phyloP scores from a whole-genome alignment of 2,113 vertebrate genomes.

The Brienomyrus longianalis region DNA sequence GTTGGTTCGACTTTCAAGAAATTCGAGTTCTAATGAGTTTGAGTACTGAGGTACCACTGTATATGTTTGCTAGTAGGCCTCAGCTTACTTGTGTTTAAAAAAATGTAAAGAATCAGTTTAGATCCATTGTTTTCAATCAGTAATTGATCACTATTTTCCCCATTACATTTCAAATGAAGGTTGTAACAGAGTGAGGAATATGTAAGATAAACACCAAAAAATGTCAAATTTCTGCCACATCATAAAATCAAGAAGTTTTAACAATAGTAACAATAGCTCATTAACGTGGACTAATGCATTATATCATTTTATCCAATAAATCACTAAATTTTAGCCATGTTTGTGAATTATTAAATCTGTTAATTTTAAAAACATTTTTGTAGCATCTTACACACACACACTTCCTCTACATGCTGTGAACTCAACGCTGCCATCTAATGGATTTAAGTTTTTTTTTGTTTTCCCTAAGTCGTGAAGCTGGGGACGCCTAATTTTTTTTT shows the following conservation, averaged over 20 bases:
- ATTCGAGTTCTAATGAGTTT: no score
- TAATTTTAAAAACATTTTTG: neutral
- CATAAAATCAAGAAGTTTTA: neutral
- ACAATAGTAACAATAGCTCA: neutral
- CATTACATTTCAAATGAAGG: neutral
- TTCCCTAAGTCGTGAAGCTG: conserved; percentile 1
- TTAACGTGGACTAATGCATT: neutral
- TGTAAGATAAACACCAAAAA: neutral
- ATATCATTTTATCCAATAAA: neutral
- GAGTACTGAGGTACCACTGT: no score
- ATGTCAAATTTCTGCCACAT: neutral
- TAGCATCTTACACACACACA: neutral
- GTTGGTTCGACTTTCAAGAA: no score
- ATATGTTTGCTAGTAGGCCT: neutral
- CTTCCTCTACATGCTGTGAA: neutral
- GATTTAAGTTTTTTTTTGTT: neutral
- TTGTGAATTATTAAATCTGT: neutral
- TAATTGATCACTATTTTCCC: neutral
- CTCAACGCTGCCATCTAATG: conserved; percentile 21
- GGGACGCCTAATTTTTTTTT: neutral
- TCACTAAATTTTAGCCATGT: neutral
- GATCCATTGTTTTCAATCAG: neutral
- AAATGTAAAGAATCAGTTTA: neutral
- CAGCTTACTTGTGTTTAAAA: neutral
- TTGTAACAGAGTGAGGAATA: neutral